phyloP scores from a whole-genome alignment of 2,888 invertebrate genomes.

The Stegana nigrithorax region DNA sequence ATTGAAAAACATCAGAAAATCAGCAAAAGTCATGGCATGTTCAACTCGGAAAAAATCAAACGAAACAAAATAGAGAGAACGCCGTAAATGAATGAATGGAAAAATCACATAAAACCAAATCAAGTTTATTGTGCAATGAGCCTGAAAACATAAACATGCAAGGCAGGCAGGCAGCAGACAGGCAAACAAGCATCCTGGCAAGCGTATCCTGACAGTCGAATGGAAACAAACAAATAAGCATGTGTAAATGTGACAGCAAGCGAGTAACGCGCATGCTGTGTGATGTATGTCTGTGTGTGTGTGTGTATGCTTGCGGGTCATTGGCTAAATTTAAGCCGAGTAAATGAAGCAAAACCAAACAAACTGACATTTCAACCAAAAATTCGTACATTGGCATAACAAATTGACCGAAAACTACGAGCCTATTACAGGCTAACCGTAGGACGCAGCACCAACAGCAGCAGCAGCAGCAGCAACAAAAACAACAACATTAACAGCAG shows the following conservation, averaged over 20 bases:
- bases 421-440: constrained; percentile 43
- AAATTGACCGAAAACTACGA: constrained; percentile 64
- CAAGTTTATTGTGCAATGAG: constrained; percentile 59
- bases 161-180: too few relatives aligned
- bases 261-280: not conserved
- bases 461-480: not conserved
- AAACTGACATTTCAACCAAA: constrained; percentile 50
- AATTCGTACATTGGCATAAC: constrained; percentile 46
- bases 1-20: too few relatives aligned
- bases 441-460: not conserved
- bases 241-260: not conserved
- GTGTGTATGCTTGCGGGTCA: constrained; percentile 23
- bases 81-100: constrained; percentile 38
- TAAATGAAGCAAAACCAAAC: constrained; percentile 52
- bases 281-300: constrained; percentile 10
- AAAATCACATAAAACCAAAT: constrained; percentile 59
- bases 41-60: not conserved
- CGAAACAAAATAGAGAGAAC: constrained; percentile 26
- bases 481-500: not conserved
- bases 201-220: constrained; percentile 12
- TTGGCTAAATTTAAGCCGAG: constrained; percentile 41
- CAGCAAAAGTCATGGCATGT: too few relatives aligned
- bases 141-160: constrained; percentile 53
- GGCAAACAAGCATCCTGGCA: constrained; percentile 17
- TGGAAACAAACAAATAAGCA: not conserved